phyloP scores from a whole-genome alignment of 1,140 invertebrate species.

The Trichogramma pretiosum region DNA sequence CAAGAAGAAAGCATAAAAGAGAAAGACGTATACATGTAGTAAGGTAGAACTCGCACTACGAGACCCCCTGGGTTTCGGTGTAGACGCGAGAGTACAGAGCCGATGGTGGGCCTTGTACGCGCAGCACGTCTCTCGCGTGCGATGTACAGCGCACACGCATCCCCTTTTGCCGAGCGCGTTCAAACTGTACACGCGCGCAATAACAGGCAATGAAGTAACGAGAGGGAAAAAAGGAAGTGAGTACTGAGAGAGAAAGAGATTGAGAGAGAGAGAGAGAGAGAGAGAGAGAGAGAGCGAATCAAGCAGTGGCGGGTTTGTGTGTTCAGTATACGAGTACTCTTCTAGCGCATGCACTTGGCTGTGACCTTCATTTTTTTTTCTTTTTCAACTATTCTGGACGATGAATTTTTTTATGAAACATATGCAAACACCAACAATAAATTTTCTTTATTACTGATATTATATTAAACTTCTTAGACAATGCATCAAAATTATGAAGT shows the following conservation, averaged over 20 bases:
- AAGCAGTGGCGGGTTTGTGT: not conserved
- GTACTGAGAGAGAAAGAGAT: not conserved
- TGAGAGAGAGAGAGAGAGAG: not conserved
- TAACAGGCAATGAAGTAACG: constrained; percentile 6
- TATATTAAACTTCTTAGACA: too few species aligned
- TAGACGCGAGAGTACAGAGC: too few species aligned
- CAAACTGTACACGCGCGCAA: constrained; percentile 5
- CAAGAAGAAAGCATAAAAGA: not conserved
- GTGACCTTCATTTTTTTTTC: too few species aligned
- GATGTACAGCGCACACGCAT: too few species aligned
- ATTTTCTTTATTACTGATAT: too few species aligned
- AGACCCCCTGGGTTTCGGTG: constrained; percentile 11
- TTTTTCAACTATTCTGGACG: not conserved
- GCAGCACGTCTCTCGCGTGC: too few species aligned
- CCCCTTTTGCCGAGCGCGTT: too few species aligned
- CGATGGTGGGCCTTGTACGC: constrained; percentile 8
- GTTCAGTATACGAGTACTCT: not conserved
- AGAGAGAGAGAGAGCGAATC: too few species aligned
- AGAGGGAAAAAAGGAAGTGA: not conserved
- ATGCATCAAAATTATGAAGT: too few species aligned
- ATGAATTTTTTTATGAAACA: not conserved
- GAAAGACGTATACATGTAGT: not conserved
- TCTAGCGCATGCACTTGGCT: too few species aligned
- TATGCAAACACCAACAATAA: too few species aligned
- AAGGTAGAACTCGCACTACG: not conserved